These are phyloP conservation scores for Leucophora obtusa DNA, from an alignment of 2,888 invertebrate species.

Conservation along the genomic window DNA sequence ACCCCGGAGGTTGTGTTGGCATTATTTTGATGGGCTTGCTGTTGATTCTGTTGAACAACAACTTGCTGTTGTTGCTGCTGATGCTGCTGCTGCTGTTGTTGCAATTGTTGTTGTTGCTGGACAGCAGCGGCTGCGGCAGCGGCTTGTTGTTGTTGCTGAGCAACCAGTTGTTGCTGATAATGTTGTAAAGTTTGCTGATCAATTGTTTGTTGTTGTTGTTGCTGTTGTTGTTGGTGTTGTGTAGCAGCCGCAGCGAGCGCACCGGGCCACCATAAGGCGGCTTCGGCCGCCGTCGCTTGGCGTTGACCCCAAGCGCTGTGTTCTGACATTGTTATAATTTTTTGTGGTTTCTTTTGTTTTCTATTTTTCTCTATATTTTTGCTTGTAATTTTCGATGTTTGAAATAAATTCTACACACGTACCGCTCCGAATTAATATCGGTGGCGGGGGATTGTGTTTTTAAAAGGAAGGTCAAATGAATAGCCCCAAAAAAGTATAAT, in stretches of 20 bases:
- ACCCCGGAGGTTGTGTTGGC: conserved; percentile 81
- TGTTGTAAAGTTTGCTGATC: conserved; percentile 80
- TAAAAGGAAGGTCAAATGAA: background rate
- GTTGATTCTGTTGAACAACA: conserved; percentile 79
- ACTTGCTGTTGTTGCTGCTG: conserved; percentile 79
- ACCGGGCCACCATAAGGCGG: conserved; percentile 81
- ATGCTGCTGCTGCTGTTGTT: conserved; percentile 79
- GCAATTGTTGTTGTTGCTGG: conserved; percentile 78
- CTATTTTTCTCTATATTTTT: conserved; percentile 52
- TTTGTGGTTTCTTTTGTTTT: conserved; percentile 52
- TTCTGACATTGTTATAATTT: conserved; percentile 80
- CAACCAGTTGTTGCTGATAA: conserved; percentile 80
- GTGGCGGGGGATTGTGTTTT: too few species aligned
- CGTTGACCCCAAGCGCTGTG: conserved; percentile 84
- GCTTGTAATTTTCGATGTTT: conserved; percentile 39
- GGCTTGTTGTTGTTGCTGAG: conserved; percentile 80
- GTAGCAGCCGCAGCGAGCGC: conserved; percentile 80
- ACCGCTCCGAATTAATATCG: background rate
- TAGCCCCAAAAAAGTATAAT: background rate
- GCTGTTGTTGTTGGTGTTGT: conserved; percentile 79
- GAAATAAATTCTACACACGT: conserved; percentile 1
- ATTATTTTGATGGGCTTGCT: conserved; percentile 80
- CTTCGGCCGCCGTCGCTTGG: conserved; percentile 79
- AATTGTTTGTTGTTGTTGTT: conserved; percentile 79
- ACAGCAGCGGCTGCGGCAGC: conserved; percentile 67